phyloP scores from a whole-genome alignment of 2,113 vertebrate genomes.

The Candoia aspera region DNA sequence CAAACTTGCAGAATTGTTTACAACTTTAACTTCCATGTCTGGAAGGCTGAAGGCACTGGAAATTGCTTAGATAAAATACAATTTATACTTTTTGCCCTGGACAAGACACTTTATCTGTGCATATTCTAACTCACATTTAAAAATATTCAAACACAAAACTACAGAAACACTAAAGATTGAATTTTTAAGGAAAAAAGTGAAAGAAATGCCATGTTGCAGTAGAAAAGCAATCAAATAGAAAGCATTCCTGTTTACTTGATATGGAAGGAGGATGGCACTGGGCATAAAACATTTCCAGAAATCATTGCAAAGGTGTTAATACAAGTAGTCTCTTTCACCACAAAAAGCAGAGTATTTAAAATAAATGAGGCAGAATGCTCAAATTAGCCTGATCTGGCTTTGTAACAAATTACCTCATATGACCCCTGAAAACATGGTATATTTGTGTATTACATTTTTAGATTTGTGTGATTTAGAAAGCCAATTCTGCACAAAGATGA shows the following conservation, averaged over 20 bases:
- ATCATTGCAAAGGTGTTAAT: background rate
- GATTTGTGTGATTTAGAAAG: slow-evolving; percentile 6
- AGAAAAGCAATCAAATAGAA: background rate
- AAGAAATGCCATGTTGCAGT: background rate
- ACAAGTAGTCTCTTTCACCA: background rate
- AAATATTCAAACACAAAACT: slow-evolving; percentile 37
- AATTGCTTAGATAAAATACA: background rate
- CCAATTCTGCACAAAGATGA: background rate
- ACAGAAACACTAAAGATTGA: too few relatives aligned
- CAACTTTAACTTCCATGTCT: background rate
- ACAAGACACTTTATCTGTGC: background rate
- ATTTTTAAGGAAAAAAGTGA: background rate
- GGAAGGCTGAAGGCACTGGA: background rate
- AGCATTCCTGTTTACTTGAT: background rate
- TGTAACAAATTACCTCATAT: slow-evolving; percentile 13
- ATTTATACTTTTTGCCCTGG: slow-evolving; percentile 32
- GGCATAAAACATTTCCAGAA: background rate
- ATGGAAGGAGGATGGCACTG: background rate
- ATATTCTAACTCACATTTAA: slow-evolving; percentile 18
- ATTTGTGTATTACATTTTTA: background rate
- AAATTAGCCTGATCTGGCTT: background rate
- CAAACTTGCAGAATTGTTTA: background rate
- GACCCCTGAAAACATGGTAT: background rate
- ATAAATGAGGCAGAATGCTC: background rate
- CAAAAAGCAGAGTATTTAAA: background rate